Conservation (phyloP, 1,140 invertebrate species). For the Nasonia vitripennis region DNA sequence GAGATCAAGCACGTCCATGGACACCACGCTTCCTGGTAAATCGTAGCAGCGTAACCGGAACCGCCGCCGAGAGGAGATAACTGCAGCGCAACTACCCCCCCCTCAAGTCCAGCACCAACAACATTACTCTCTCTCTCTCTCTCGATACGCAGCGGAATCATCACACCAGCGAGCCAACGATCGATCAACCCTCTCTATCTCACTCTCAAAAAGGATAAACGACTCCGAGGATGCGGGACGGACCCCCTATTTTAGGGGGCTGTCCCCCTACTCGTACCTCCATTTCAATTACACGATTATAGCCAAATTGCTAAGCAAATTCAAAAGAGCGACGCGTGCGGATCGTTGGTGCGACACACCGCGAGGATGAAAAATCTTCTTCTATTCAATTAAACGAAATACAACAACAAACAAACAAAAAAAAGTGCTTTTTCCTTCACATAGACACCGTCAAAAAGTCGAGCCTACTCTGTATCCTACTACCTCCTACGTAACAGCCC, state of each 20-base stretch:
- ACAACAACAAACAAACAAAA: background rate
- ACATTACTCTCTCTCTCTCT: background rate
- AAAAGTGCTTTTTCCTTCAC: conserved; percentile 11
- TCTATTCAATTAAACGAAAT: background rate
- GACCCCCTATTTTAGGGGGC: too few species aligned
- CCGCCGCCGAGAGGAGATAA: background rate
- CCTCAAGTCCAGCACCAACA: conserved; percentile 14
- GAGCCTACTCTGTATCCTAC: too few species aligned
- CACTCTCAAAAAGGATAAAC: background rate
- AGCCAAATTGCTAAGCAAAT: background rate
- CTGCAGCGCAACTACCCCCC: background rate
- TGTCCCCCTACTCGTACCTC: too few species aligned
- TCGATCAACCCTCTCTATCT: background rate
- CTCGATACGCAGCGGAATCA: too few species aligned
- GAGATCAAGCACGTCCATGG: conserved; percentile 63
- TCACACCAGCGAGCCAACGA: background rate
- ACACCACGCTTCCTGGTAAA: conserved; percentile 44
- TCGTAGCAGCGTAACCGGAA: too few species aligned
- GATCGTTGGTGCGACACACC: background rate
- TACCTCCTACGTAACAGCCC: too few species aligned
- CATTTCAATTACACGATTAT: background rate
- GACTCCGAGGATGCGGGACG: too few species aligned
- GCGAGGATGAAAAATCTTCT: background rate
- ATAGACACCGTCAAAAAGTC: background rate
- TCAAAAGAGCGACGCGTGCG: background rate